phyloP scores from a whole-genome alignment of 2,113 vertebrate species.

The Tetrao urogallus region DNA sequence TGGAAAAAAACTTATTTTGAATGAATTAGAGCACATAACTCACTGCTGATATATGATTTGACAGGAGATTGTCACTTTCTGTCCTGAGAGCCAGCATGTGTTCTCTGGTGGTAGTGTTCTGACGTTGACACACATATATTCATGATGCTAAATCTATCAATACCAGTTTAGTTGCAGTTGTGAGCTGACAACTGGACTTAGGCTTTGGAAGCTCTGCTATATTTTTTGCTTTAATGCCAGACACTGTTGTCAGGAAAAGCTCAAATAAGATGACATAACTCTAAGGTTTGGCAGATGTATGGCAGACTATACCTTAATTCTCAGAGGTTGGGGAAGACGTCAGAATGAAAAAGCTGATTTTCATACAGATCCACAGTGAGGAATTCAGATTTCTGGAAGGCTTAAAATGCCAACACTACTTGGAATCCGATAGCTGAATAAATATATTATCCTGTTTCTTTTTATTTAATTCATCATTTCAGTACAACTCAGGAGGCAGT shows the following conservation, averaged over 20 bases:
- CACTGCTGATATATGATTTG: background rate
- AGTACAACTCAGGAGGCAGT: background rate
- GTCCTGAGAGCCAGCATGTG: background rate
- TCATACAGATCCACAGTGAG: background rate
- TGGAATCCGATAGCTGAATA: background rate
- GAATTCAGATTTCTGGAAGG: background rate
- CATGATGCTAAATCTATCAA: background rate
- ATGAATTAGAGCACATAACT: background rate
- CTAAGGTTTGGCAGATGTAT: background rate
- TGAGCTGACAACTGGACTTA: background rate
- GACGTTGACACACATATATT: rapidly evolving
- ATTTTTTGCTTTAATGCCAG: background rate
- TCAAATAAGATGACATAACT: background rate
- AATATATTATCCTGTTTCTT: background rate
- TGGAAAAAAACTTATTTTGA: background rate
- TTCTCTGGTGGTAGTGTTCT: background rate
- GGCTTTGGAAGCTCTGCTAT: background rate
- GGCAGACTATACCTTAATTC: background rate
- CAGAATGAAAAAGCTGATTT: background rate
- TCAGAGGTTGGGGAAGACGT: background rate
- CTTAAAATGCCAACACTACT: background rate
- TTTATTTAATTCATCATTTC: background rate
- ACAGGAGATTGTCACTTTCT: background rate
- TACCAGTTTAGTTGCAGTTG: background rate
- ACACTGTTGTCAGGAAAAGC: background rate